Base-by-base conservation (phyloP, 2,797 vertebrate genomes). In the Muraenolepis orangiensis region DNA sequence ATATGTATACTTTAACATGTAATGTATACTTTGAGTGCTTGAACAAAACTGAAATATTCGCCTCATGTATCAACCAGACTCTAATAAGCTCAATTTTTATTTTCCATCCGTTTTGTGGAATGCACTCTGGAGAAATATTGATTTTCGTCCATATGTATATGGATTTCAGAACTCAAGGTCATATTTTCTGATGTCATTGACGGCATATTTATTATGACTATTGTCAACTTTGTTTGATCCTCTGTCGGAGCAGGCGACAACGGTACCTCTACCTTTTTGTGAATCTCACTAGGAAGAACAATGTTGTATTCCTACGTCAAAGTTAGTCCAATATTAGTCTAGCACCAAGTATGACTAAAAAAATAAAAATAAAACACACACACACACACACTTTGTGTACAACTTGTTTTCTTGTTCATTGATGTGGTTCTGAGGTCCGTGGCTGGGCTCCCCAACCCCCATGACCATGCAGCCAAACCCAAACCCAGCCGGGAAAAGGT, bases 1-100 rank as follows among this genome's bases (percentile, higher is more conserved):
- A 34, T 34, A 80, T 23, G 72, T 32, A 76, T 67, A 34, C 13
- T 73, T 28, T 67, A 30, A 67, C 82, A 72, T 85, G 64, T 80
- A 78, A 75, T 77, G 79, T 78, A 81, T 84, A 77, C 82, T 78
- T 51, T 69, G 76, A 85, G 82, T 76, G 28, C 72, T 69, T 77
- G n/a, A 73, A 81, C 82, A 82, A 73, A 76, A 30, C 36, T 78
- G 77, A 82, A 73, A 64, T 81, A 75, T 78, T 78, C 78, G 77
- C 81, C 86, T 91, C 88, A 83, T 80, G 78, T 76, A 74, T 85
- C 72, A 74, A 81, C 84, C 89, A 90, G 89, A 90, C 90, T 88
- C 87, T 81, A 84, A 91, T 90, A 91, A 91, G 88, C 88, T 90
- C 74, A 71, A 78, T 31, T 78, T 71, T 86, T 88, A 30, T 78